Evolutionary conservation across 1,140 invertebrate genomes (phyloP).

Genomic region (Trichonephila inaurata): DNA sequence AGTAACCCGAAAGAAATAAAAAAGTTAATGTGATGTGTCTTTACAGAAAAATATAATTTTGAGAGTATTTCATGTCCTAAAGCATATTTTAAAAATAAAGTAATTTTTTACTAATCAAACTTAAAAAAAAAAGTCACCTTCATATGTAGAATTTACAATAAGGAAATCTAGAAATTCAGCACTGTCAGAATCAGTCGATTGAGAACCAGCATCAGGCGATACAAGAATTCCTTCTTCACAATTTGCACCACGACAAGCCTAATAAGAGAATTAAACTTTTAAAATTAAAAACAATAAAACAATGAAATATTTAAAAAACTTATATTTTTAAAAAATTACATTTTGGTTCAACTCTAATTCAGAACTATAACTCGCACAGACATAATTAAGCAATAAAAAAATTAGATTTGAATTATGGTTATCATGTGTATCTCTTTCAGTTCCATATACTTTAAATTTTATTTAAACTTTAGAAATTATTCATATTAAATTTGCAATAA

Average conservation of each 20-base stretch:
- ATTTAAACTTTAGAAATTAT: too few relatives aligned
- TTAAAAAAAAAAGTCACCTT: background rate
- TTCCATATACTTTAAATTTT: too few relatives aligned
- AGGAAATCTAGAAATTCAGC: conserved; percentile 1
- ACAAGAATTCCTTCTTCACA: background rate
- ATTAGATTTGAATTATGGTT: too few relatives aligned
- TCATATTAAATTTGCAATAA: too few relatives aligned
- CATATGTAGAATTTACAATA: background rate
- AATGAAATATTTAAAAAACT: too few relatives aligned
- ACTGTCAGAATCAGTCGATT: background rate
- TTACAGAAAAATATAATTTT: background rate
- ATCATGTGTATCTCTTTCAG: too few relatives aligned
- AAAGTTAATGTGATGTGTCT: background rate
- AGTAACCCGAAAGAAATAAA: background rate
- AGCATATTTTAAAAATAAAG: background rate
- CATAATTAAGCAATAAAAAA: too few relatives aligned
- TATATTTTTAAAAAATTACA: too few relatives aligned
- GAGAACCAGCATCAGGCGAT: background rate
- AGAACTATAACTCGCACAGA: too few relatives aligned
- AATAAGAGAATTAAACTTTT: background rate
- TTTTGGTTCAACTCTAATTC: too few relatives aligned
- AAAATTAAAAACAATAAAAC: too few relatives aligned
- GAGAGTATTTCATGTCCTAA: background rate
- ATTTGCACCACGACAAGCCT: background rate
- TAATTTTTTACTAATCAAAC: background rate